phyloP scores from a whole-genome alignment of 2,113 vertebrate genomes.

The Camelus bactrianus region DNA sequence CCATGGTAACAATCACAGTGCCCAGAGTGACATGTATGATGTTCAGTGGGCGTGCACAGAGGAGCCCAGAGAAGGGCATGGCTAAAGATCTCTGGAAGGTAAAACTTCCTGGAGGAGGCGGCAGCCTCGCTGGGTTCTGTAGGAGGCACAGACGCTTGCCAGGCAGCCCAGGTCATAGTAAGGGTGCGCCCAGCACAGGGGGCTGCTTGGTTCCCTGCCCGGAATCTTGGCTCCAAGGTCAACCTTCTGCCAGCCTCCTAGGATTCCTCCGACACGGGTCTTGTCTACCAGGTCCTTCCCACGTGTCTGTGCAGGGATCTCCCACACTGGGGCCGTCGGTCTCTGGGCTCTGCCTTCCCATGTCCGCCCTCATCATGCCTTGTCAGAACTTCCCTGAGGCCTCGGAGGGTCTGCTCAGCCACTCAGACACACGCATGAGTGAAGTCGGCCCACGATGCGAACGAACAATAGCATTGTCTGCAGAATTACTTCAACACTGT shows the following conservation, averaged over 20 bases:
- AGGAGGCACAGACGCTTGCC: neutral
- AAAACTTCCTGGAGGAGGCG: neutral
- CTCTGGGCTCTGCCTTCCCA: neutral
- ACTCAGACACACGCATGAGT: accelerated
- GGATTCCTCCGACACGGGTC: neutral
- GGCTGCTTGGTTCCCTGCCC: neutral
- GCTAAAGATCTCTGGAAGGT: neutral
- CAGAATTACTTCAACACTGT: neutral
- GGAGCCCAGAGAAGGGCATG: neutral
- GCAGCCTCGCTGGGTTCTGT: neutral
- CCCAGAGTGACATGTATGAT: accelerated
- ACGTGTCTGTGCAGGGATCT: neutral
- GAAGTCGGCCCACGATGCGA: too few species aligned
- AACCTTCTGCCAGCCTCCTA: neutral
- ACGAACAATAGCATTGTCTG: neutral
- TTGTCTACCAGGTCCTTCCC: neutral
- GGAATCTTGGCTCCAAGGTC: neutral
- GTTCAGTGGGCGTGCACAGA: accelerated
- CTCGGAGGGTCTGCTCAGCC: neutral
- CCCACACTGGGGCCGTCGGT: neutral
- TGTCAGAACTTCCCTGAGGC: neutral
- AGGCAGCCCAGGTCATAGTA: neutral
- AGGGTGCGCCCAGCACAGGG: neutral
- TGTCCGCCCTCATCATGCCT: neutral
- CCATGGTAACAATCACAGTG: neutral